Evolutionary conservation across 2,888 invertebrate species (phyloP), one percentile per base, ranked within the genome.

Genomic region (Hirtodrosophila confusa): DNA sequence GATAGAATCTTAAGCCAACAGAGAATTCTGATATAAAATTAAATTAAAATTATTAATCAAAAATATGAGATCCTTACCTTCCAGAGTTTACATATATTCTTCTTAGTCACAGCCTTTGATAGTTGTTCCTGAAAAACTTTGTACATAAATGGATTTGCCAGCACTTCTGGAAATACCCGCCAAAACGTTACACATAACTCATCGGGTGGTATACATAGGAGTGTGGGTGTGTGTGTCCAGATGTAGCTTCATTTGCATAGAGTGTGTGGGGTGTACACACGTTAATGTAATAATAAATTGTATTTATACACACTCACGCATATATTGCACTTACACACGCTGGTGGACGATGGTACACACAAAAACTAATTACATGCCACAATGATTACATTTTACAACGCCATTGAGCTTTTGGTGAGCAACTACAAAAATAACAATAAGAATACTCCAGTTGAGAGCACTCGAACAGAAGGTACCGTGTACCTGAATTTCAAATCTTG

Each of bases 351-450:
- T 56, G 62, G 51, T 36, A 40, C 66, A 74, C 65, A 80, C 71
- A 83, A 79, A 88, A 86, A 86, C 84, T 84, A 84, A 84, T 84
- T 84, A 88, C 77, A 88, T 75, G 88, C 86, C 88, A 83, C 84
- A 84, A 88, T 83, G 86, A 79, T 86, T 84, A 77, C 72, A 87
- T 84, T 82, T 83, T 85, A 72, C 79, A 82, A 62, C 62, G 68
- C 76, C 76, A 85, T 71, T 53, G 69, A 69, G 82, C 45, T 61
- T 36, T 40, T 55, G 27, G 39, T 5, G 33, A 27, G 29, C 50
- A 44, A 57, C 48, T 12, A 40, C 37, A 44, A 44, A 17, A 50
- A 56, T n/a, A 61, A 49, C 23, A 41, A 29, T 4, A 2, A 39
- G 8, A 24, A 31, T 39, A 12, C 17, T 9, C 12, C 4, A 27